Evolutionary conservation across 1,140 invertebrate genomes (phyloP).

Genomic region (Penaeus indicus): DNA sequence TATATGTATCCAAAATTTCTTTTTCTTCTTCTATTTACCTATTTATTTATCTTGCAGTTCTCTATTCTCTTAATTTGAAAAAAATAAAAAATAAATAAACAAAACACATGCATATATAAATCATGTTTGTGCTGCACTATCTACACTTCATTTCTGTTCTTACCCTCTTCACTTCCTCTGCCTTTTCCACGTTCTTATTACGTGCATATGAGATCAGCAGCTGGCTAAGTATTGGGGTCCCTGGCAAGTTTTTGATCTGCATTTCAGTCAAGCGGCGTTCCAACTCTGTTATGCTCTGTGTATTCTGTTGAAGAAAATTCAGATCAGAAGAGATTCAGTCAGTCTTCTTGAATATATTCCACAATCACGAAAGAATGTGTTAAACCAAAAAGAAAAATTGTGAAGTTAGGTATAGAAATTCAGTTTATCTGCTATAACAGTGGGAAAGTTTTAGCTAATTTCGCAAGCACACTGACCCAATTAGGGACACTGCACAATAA

Average conservation of each 20-base stretch:
- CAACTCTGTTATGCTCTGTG: neutral
- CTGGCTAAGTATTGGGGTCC: slow-evolving; percentile 74
- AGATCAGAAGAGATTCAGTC: too few relatives aligned
- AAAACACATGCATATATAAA: neutral
- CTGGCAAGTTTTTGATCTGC: slow-evolving; percentile 69
- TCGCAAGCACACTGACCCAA: too few relatives aligned
- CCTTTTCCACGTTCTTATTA: slow-evolving; percentile 77
- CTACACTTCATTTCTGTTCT: neutral
- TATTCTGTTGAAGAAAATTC: neutral
- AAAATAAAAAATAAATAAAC: neutral
- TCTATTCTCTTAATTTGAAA: too few relatives aligned
- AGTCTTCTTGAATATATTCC: neutral
- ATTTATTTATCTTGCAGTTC: neutral
- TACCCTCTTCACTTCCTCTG: slow-evolving; percentile 66
- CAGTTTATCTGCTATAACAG: too few relatives aligned
- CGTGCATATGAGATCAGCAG: slow-evolving; percentile 76
- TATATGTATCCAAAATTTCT: neutral
- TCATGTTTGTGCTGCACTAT: neutral
- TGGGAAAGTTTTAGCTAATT: too few relatives aligned
- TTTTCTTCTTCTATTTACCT: neutral
- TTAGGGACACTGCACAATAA: too few relatives aligned
- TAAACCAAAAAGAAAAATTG: too few relatives aligned
- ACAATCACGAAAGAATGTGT: neutral
- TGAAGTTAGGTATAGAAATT: too few relatives aligned
- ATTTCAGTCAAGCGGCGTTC: neutral